Evolutionary conservation across 2,113 vertebrate genomes (phyloP).

Genomic region (Kryptolebias marmoratus): DNA sequence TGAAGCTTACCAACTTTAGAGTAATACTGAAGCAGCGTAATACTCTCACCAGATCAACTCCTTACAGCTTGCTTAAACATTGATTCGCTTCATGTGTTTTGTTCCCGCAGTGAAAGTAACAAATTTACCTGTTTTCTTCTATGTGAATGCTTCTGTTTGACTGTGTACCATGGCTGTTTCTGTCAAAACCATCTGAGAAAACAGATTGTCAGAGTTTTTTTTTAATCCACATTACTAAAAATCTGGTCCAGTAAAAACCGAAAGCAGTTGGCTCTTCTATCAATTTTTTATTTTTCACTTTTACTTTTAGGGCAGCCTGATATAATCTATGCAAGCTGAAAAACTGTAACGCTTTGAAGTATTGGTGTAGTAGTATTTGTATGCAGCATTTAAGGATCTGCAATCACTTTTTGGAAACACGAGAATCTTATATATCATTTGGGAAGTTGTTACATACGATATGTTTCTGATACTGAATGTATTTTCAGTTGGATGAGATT

Average conservation of each 20-base stretch:
- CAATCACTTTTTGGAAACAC: too few relatives aligned
- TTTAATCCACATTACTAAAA: too few relatives aligned
- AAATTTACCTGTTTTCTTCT: not conserved
- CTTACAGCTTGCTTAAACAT: not conserved
- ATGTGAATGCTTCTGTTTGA: not conserved
- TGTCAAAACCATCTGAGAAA: not conserved
- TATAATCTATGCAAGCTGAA: too few relatives aligned
- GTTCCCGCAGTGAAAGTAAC: not conserved
- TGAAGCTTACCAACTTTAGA: conserved; percentile 26
- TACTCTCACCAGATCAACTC: not conserved
- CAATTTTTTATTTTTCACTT: too few relatives aligned
- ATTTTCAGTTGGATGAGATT: conserved; percentile 1
- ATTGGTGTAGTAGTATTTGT: too few relatives aligned
- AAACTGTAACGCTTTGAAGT: too few relatives aligned
- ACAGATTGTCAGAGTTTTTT: too few relatives aligned
- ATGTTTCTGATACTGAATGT: not conserved
- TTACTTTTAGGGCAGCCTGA: too few relatives aligned
- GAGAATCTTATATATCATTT: too few relatives aligned
- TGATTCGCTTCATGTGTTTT: conserved; percentile 1
- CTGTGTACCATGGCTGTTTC: not conserved
- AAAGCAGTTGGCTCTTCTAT: too few relatives aligned
- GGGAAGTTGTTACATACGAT: not conserved
- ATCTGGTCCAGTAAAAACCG: too few relatives aligned
- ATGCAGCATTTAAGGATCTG: too few relatives aligned
- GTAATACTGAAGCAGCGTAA: conserved; percentile 6